Base-by-base conservation (phyloP, 2,797 vertebrate genomes). In the Sarcoramphus papa region DNA sequence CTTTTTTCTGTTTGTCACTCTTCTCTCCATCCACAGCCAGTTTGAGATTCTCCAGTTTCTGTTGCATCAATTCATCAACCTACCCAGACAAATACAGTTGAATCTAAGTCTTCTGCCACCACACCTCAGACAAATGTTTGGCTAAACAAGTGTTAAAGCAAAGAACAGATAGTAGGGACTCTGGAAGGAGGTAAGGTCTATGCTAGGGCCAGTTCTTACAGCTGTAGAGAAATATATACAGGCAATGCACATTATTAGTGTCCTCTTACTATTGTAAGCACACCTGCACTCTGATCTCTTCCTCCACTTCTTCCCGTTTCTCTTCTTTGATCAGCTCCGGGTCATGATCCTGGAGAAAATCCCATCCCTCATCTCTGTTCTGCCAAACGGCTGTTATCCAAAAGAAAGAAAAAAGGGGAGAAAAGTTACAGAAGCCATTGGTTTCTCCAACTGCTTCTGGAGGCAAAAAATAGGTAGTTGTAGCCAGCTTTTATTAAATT, bases 241-340 rank as follows among this genome's bases (percentile, higher is more conserved):
- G 92, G 85, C 33, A 88, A 28, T 14, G 47, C 31, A 41, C 33
- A 1, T 47, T 70, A 65, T 45, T 60, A 81, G 35, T 54, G 85
- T 76, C 78, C 41, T 45, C 35, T 19, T n/a, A 28, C 65, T 35
- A 33, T n/a, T 74, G 45, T 30, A 53, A 78, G 65, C 88, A 51
- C 93, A 99, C 99, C 98, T 99, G 98, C 67, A 98, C 88, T 95
- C 98, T 98, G 95, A 99, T 97, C 97, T 99, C 98, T 6, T 96
- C 91, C 95, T 99, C 98, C 56, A 99, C 94, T 92, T 99, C 99
- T 82, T 97, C 94, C 74, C 98, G 97, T 40, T 98, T 98, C 93
- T 98, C 97, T 62, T 98, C 98, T 90, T 98, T 98, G 95, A 99
- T 98, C 93, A 99, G 67, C 94, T 99, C 98, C 0, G 95, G 97